Base-by-base conservation (phyloP, 2,888 invertebrate genomes). In the Phrixothrix hirtus region DNA sequence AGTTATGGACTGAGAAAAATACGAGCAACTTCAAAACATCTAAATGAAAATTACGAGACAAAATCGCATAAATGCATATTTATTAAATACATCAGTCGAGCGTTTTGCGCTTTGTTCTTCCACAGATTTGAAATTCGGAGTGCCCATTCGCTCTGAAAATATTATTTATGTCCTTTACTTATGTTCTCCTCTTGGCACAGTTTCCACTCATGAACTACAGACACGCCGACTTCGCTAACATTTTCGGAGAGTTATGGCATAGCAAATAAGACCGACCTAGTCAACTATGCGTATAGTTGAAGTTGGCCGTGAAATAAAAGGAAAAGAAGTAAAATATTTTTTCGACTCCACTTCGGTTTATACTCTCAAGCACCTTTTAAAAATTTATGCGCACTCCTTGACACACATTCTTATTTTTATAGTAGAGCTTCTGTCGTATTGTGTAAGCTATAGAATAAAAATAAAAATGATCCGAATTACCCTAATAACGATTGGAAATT, bases 41-140 rank as follows among this genome's bases (percentile, higher is more conserved):
- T 52, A 51, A 54, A 55, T 57, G 58, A 55, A 55, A 58, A 60
- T 59, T 57, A 59, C 44, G 44, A 53, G 44, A 51, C 53, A 56
- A 57, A 47, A 59, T 58, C 49, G 56, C 45, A 57, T 60, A 53
- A 57, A 59, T 58, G 58, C 56, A 56, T 61, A 57, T 61, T 59
- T 61, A 61, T 59, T 59, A 60, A 55, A 48, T 43, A 36, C 30
- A 32, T 37, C 53, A 37, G 31, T 46, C 36, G 30, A 42, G 41
- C 25, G 21, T 39, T 45, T 26, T 31, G 32, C 21, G 38, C 38
- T 31, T 17, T 46, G 17, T 41, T 36, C 38, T 13, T 34, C 25
- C 11, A 31, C 37, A 38, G 37, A 53, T 53, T 53, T 47, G 47
- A 53, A 53, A 52, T 52, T 52, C 45, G 35, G 26, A 41, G 41